A percentile compares a stretch with the other conserved stretches of the same genome.
Conservation (phyloP, 2,888 invertebrate genomes). For the Trichacis sp. region DNA sequence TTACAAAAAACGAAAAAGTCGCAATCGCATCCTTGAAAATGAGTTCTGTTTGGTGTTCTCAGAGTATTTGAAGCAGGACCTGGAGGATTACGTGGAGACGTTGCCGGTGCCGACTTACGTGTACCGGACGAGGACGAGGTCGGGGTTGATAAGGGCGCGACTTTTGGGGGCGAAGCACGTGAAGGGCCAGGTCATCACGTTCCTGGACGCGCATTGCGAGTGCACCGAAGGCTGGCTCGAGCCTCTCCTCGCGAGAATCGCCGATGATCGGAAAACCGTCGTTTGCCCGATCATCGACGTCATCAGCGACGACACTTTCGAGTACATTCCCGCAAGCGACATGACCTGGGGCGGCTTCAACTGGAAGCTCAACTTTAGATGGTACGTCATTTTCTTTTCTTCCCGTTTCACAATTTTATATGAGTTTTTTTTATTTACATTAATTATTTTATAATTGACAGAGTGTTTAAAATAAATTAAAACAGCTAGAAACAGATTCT, state of each 20-base stretch:
- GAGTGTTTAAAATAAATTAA: too few species aligned
- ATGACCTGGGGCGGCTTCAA: constrained; percentile 99
- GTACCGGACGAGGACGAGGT: constrained; percentile 90
- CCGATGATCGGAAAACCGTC: constrained; percentile 91
- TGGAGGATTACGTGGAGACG: constrained; percentile 90
- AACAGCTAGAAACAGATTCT: too few species aligned
- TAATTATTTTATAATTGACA: too few species aligned
- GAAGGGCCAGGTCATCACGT: constrained; percentile 92
- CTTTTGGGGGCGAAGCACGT: constrained; percentile 94
- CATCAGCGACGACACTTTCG: constrained; percentile 98
- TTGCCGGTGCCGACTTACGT: constrained; percentile 89
- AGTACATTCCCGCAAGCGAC: constrained; percentile 98
- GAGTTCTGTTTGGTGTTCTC: constrained; percentile 46
- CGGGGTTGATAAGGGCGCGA: constrained; percentile 95
- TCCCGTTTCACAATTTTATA: not conserved
- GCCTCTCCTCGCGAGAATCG: constrained; percentile 91
- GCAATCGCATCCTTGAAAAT: too few species aligned
- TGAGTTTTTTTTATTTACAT: not conserved
- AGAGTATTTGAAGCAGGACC: constrained; percentile 89
- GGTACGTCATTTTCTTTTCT: constrained; percentile 71
- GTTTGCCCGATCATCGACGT: constrained; percentile 99
- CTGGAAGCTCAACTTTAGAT: constrained; percentile 99
- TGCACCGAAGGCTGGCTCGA: constrained; percentile 99
- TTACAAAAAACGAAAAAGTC: too few species aligned
- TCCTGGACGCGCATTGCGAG: constrained; percentile 98